Evolutionary conservation across 2,113 vertebrate species (phyloP).

Genomic region (Semicossyphus pulcher): DNA sequence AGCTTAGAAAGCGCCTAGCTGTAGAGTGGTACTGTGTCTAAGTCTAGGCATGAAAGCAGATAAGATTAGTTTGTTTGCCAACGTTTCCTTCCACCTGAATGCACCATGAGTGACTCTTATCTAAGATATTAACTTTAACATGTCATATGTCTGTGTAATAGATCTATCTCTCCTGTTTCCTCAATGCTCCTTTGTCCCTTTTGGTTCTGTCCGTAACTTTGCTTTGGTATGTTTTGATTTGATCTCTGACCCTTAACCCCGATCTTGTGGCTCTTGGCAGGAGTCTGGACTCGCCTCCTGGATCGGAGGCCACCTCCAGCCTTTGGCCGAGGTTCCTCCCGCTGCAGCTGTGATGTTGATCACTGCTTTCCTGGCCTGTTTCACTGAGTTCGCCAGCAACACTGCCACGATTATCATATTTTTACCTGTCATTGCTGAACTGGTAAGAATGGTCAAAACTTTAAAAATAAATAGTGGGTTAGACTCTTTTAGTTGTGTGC

Average conservation of each 20-base stretch:
- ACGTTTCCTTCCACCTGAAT: not conserved
- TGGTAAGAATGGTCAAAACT: conserved; percentile 84
- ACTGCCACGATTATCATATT: conserved; percentile 98
- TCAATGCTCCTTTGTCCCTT: not conserved
- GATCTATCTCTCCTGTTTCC: not conserved
- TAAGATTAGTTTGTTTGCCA: not conserved
- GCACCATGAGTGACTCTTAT: not conserved
- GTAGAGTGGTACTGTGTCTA: not conserved
- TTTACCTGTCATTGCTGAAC: conserved; percentile 91
- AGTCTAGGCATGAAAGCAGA: not conserved
- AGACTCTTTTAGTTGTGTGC: not conserved
- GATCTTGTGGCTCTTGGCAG: conserved; percentile 75
- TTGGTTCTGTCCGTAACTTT: conserved; percentile 24
- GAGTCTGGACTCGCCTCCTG: conserved; percentile 94
- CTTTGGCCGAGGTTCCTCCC: conserved; percentile 88
- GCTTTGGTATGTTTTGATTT: conserved; percentile 57
- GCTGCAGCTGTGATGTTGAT: conserved; percentile 89
- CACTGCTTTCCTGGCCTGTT: conserved; percentile 89
- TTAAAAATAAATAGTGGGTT: not conserved
- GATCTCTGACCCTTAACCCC: conserved; percentile 40
- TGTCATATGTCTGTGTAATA: not conserved
- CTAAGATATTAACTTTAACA: too few relatives aligned
- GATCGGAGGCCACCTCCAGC: conserved; percentile 92
- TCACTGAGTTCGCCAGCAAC: conserved; percentile 98
- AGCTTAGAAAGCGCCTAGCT: not conserved